Conservation (phyloP, 2,888 invertebrate genomes). For the Synanthedon myopaeformis region DNA sequence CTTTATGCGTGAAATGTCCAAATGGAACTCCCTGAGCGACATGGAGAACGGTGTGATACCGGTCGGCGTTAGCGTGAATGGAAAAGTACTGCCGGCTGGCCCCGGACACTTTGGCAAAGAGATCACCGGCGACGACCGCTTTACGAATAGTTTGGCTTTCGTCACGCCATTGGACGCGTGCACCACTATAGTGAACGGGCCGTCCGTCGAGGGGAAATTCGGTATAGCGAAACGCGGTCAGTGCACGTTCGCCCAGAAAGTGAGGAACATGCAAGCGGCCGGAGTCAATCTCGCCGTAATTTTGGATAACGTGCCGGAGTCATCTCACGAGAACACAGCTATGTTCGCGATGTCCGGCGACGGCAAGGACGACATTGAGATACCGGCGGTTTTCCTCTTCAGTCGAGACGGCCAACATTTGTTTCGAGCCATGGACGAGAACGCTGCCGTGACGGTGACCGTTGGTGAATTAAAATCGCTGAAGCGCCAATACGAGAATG, state of each 20-base stretch:
- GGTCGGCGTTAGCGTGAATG: constrained; percentile 32
- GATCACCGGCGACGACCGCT: constrained; percentile 73
- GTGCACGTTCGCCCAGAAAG: constrained; percentile 97
- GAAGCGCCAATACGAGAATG: constrained; percentile 27
- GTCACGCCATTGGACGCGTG: constrained; percentile 81
- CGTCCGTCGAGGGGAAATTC: constrained; percentile 77
- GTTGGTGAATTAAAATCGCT: constrained; percentile 60
- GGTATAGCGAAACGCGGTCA: constrained; percentile 90
- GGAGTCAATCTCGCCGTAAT: constrained; percentile 90
- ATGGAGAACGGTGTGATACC: constrained; percentile 50
- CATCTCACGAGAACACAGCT: constrained; percentile 80
- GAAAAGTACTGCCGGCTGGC: constrained; percentile 73
- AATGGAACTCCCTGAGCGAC: constrained; percentile 83
- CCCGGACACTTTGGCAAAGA: constrained; percentile 92
- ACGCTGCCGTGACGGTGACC: constrained; percentile 68
- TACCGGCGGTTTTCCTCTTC: constrained; percentile 93
- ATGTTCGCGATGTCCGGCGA: constrained; percentile 98
- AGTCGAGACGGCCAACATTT: constrained; percentile 79
- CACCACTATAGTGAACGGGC: constrained; percentile 65
- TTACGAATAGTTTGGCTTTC: constrained; percentile 74
- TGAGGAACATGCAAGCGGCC: constrained; percentile 81
- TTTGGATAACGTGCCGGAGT: constrained; percentile 82
- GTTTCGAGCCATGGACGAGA: constrained; percentile 65
- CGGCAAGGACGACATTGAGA: constrained; percentile 85
- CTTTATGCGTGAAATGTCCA: constrained; percentile 98